These are phyloP conservation scores for Ditula angustiorana DNA, from an alignment of 2,888 invertebrate species.

Conservation along the genomic window DNA sequence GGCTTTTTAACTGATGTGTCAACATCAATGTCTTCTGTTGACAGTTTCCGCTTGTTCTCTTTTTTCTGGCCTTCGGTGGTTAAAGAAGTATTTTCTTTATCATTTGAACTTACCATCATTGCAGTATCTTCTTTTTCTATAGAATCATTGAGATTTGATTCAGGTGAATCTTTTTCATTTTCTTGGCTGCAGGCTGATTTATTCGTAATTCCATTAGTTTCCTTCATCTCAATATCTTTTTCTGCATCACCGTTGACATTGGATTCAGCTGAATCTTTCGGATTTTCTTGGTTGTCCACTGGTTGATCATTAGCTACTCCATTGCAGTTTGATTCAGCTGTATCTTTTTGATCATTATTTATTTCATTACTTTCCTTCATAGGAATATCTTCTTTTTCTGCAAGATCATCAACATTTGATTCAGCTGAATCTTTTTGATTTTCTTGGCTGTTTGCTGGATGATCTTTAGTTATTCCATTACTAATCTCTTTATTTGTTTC, in stretches of 20 bases:
- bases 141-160: constrained; percentile 43
- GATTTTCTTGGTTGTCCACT: too few species aligned
- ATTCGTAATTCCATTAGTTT: not conserved
- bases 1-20: constrained; percentile 57
- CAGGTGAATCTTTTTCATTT: constrained; percentile 43
- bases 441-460: constrained; percentile 24
- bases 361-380: constrained; percentile 25
- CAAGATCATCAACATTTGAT: constrained; percentile 41
- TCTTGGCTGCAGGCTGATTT: constrained; percentile 10
- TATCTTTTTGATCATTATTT: too few species aligned
- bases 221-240: too few species aligned
- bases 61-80: constrained; percentile 40
- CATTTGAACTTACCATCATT: constrained; percentile 30
- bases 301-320: too few species aligned
- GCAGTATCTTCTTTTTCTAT: constrained; percentile 38
- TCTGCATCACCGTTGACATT: too few species aligned
- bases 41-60: constrained; percentile 68
- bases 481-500: constrained; percentile 5
- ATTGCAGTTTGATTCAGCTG: too few species aligned
- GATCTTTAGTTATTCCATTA: too few species aligned
- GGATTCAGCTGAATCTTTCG: too few species aligned
- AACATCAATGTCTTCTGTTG: constrained; percentile 53
- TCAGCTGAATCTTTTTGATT: constrained; percentile 44
- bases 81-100: constrained; percentile 31
- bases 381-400: constrained; percentile 37